Base-by-base conservation (phyloP, 2,888 invertebrate genomes). In the Girardia tigrina region DNA sequence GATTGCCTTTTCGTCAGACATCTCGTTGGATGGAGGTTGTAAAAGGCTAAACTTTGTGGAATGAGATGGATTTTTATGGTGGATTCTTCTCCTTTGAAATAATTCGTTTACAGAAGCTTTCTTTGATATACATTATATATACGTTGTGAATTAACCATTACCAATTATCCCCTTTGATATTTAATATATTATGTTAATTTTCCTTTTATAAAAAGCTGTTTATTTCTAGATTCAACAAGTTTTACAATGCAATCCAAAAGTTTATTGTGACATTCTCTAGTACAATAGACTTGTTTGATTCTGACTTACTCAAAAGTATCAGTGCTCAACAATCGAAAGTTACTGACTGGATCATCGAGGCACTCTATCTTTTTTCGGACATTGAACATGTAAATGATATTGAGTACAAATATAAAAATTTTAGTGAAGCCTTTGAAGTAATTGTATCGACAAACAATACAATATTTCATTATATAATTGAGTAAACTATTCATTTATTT, bases 321-420 rank as follows among this genome's bases (percentile, higher is more conserved):
- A 56, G n/a, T 12, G 4, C n/a, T 56, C 56, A 56, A n/a, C 56
- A 56, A n/a, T 8, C 56, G 23, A 56, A 4, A 56, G 23, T 56
- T 56, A 56, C 56, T n/a, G 23, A 56, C n/a, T 56, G 56, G 56
- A 56, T 56, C 23, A 56, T 56, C 23, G 56, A 56, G n/a, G 56
- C 56, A 8, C 56, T 56, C 23, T 56, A 20, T n/a, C n/a, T 56
- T 12, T 56, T 56, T 56, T 56, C 56, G 2, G 23, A 56, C n/a
- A 56, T 56, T n/a, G n/a, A 23, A 6, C 56, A 16, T n/a, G 56
- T n/a, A 20, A 23, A 56, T 4, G n/a, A 56, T 56, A 56, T 56
- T 16, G 56, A 56, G 23, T 20, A 20, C 23, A 4, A 56, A 56
- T 56, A 20, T 56, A 56, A 56, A 56, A 16, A 56, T 12, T 56